Conservation (phyloP, 2,113 vertebrate species). For the Takifugu flavidus region DNA sequence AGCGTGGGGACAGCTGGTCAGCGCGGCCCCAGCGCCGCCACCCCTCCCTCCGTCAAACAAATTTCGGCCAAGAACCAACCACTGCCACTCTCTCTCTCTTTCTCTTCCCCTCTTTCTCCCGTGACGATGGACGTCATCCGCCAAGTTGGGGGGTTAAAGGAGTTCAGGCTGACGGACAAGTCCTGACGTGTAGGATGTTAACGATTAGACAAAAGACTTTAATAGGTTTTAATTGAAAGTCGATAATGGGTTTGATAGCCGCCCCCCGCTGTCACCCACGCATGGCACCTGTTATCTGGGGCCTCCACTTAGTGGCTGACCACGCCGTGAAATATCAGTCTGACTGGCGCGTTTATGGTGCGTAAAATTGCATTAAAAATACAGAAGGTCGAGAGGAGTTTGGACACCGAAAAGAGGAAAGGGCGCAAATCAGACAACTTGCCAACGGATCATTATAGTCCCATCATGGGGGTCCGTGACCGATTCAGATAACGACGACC, state of each 20-base stretch:
- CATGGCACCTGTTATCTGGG: slow-evolving; percentile 73
- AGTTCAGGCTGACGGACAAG: slow-evolving; percentile 70
- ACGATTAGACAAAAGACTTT: slow-evolving; percentile 81
- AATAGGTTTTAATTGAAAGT: slow-evolving; percentile 84
- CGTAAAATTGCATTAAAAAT: slow-evolving; percentile 68
- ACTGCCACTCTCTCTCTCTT: background rate
- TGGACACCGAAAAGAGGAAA: slow-evolving; percentile 23
- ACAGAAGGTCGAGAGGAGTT: slow-evolving; percentile 35
- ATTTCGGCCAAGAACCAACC: slow-evolving; percentile 21
- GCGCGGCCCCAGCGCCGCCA: slow-evolving; percentile 71
- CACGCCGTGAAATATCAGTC: slow-evolving; percentile 59
- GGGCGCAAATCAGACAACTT: slow-evolving; percentile 22
- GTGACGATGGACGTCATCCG: slow-evolving; percentile 52
- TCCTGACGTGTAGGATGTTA: slow-evolving; percentile 74
- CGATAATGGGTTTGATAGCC: slow-evolving; percentile 74
- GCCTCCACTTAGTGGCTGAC: slow-evolving; percentile 47
- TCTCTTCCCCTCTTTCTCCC: slow-evolving; percentile 8
- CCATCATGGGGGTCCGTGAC: slow-evolving; percentile 70
- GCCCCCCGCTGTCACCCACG: slow-evolving; percentile 63
- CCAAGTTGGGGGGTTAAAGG: slow-evolving; percentile 67
- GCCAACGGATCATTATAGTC: slow-evolving; percentile 62
- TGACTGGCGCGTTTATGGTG: slow-evolving; percentile 61
- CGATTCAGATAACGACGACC: slow-evolving; percentile 67
- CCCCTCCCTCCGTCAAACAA: slow-evolving; percentile 17
- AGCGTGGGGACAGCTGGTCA: slow-evolving; percentile 88